Evolutionary conservation across 2,797 vertebrate species (phyloP), one percentile per base, ranked within the genome.

Genomic region (Pangasius djambal): DNA sequence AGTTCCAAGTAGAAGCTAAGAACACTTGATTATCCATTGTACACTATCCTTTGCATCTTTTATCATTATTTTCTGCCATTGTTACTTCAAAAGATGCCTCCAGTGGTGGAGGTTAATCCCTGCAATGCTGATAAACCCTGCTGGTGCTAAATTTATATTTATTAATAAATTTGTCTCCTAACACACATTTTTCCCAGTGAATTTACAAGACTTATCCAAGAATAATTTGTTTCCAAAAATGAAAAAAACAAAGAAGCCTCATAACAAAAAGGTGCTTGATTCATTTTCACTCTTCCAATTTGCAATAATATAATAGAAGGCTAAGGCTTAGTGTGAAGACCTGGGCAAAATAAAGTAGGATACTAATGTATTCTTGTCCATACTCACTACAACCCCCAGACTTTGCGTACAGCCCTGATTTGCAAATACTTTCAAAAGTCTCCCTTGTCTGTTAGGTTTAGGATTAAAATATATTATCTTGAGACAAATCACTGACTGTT

Each of bases 401-500:
- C 50, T 55, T 15, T 22, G 10, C 7, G 13, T 50, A 31, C 44
- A 78, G 75, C 13, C 48, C 1, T 57, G 6, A 31, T 55, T 79
- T 57, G 75, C 48, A 78, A 75, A 44, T 25, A 25, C 4, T 77
- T n/a, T 50, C 12, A 50, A 34, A 57, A 78, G n/a, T 57, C 31
- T 57, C 16, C 18, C 31, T 81, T 57, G 31, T 82, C 78, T 59
- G 78, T 59, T 34, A 37, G 52, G 18, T 82, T 59, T 37, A 82
- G 78, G 18, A 59, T 82, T 59, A 59, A 82, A 82, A 59, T n/a
- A 59, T 79, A 79, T 79, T 79, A 55, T 82, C 78, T 82, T 59
- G 55, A 82, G 55, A 82, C 48, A 55, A 79, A 79, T 34, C 52
- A 79, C 52, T 34, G 77, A 81, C n/a, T 59, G 78, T 57, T 79